A percentile compares a stretch with the other conserved stretches of the same genome.
phyloP scores from a whole-genome alignment of 2,888 invertebrate genomes.

The Lamproptera curius region DNA sequence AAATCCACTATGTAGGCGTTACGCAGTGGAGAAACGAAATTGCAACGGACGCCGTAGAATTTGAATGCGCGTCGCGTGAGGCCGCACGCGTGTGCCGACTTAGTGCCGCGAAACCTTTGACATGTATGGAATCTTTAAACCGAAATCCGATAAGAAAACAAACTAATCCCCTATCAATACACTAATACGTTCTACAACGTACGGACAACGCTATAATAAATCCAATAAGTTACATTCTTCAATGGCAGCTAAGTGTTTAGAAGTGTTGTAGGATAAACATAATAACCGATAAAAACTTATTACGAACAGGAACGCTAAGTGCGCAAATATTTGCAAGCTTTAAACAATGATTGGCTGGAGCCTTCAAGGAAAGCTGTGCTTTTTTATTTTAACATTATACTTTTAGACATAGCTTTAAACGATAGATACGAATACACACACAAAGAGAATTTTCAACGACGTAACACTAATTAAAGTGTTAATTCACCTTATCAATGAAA shows the following conservation, averaged over 20 bases:
- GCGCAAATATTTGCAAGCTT: not conserved
- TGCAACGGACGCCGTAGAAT: conserved; percentile 39
- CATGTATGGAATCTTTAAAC: conserved; percentile 18
- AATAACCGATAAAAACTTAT: not conserved
- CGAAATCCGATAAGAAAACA: not conserved
- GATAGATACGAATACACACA: no score
- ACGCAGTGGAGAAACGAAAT: conserved; percentile 52
- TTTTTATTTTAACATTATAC: not conserved
- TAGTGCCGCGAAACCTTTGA: conserved; percentile 22
- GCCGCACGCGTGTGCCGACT: conserved; percentile 24
- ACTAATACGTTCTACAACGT: no score
- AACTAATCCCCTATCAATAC: no score
- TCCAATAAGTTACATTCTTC: no score
- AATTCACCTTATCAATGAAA: no score
- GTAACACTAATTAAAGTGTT: no score
- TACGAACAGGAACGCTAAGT: not conserved
- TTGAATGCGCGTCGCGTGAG: conserved; percentile 44
- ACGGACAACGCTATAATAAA: no score
- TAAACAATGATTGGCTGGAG: conserved; percentile 12
- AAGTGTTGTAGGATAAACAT: no score
- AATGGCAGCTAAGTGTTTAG: not conserved
- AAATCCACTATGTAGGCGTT: conserved; percentile 60
- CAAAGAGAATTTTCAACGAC: no score
- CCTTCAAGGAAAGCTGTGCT: conserved; percentile 1
- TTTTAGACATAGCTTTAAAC: no score